Evolutionary conservation across 2,888 invertebrate genomes (phyloP).

Genomic region (Synergus itoensis): DNA sequence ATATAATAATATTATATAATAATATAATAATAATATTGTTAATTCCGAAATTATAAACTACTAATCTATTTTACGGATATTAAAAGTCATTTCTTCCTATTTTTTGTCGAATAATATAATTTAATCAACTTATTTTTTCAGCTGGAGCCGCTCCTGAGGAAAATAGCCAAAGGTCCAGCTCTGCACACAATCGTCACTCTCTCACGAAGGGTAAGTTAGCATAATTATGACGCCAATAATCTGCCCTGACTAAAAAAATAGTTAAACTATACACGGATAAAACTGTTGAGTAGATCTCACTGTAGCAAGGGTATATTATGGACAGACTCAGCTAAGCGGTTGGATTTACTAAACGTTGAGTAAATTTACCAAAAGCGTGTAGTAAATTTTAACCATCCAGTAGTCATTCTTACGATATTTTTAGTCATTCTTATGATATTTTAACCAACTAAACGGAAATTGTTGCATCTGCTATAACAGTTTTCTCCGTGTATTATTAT

Average conservation of each 20-base stretch:
- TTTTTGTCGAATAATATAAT: conserved; percentile 35
- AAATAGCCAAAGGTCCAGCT: conserved; percentile 77
- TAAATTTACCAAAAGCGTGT: no score
- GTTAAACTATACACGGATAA: no score
- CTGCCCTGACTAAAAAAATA: neutral
- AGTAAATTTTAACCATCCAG: no score
- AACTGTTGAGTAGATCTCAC: no score
- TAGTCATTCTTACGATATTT: no score
- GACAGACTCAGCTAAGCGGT: no score
- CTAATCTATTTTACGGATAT: conserved; percentile 1
- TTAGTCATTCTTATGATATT: no score
- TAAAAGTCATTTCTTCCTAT: neutral
- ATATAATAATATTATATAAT: neutral
- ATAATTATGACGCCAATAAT: neutral
- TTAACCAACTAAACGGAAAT: no score
- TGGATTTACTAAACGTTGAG: no score
- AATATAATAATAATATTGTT: neutral
- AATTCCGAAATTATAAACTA: neutral
- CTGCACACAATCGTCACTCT: conserved; percentile 77
- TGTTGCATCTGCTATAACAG: no score
- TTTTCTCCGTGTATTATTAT: no score
- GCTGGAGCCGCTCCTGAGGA: conserved; percentile 79
- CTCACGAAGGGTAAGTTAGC: conserved; percentile 74
- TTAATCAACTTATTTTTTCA: conserved; percentile 67
- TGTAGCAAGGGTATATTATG: no score